Base-by-base conservation (phyloP, 2,888 invertebrate species). In the Drosophila maculinotata region DNA sequence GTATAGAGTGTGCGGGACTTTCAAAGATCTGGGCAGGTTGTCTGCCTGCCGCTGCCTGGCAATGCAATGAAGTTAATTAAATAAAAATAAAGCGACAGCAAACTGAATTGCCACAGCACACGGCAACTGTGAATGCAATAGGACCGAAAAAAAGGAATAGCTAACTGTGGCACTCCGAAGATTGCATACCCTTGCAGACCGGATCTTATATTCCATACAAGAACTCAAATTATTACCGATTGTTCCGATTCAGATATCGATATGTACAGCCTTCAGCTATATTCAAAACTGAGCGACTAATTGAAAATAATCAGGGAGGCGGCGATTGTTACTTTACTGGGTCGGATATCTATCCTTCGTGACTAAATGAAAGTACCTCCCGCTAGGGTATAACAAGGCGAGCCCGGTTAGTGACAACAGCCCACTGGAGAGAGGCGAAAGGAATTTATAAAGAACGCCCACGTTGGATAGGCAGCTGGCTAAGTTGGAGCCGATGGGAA, bases 1-100 rank as follows among this genome's bases (percentile, higher is more conserved):
- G 12, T 25, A 1, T 20, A 26, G 44, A 36, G 28, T 26, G 35
- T 14, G 45, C 35, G 9, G 36, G 7, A 41, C 26, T 26, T 38
- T 15, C 31, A 25, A 33, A 53, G 64, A 57, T 45, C 41, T 33
- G 41, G 48, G 45, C 73, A 60, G 69, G 63, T 68, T 72, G 64
- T 42, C 36, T 56, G 49, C 59, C 36, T 35, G 41, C 7, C 51
- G 2, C 20, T 45, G 17, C 38, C 56, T 57, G 72, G 70, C 74
- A 72, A 67, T 73, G 70, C 80, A 81, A 81, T 81, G 81, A 81
- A 82, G 84, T 82, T 82, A 82, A 82, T 82, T 84, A 84, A 84
- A 82, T 84, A 81, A 81, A 82, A 81, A 78, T 78, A 80, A 81
- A 80, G 69, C 66, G 79, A 79, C 78, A 77, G 74, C 80, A 69